These are phyloP conservation scores for Lutraria lutraria DNA, from an alignment of 2,888 invertebrate species.

Conservation along the genomic window DNA sequence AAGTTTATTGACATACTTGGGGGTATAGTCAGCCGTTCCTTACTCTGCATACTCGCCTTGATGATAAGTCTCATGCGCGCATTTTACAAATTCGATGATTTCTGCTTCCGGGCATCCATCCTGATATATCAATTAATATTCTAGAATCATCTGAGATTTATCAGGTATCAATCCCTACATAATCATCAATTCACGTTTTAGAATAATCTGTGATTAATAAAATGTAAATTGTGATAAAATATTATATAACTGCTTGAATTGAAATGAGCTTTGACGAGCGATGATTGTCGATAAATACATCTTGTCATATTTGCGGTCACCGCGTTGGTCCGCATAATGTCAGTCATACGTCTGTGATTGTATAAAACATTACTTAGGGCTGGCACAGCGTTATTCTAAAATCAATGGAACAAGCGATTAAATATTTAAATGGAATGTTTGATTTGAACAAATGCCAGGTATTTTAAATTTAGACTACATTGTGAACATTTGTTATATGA, in stretches of 20 bases:
- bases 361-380: not conserved
- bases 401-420: not conserved
- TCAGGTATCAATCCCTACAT: not conserved
- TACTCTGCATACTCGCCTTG: no score
- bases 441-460: not conserved
- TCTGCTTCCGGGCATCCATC: no score
- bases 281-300: not conserved
- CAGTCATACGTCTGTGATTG: not conserved
- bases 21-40: no score
- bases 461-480: conserved; percentile 1
- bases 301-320: conserved; percentile 20
- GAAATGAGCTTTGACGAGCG: not conserved
- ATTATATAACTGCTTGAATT: not conserved
- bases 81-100: no score
- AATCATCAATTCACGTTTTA: not conserved
- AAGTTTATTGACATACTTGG: no score
- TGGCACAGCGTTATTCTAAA: not conserved
- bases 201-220: not conserved
- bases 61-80: no score
- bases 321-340: not conserved
- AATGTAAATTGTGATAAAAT: not conserved
- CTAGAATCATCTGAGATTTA: no score
- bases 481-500: not conserved
- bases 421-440: conserved; percentile 24
- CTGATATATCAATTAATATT: no score